These are phyloP conservation scores for Torymus auratus DNA, from an alignment of 2,888 invertebrate species.

Conservation along the genomic window DNA sequence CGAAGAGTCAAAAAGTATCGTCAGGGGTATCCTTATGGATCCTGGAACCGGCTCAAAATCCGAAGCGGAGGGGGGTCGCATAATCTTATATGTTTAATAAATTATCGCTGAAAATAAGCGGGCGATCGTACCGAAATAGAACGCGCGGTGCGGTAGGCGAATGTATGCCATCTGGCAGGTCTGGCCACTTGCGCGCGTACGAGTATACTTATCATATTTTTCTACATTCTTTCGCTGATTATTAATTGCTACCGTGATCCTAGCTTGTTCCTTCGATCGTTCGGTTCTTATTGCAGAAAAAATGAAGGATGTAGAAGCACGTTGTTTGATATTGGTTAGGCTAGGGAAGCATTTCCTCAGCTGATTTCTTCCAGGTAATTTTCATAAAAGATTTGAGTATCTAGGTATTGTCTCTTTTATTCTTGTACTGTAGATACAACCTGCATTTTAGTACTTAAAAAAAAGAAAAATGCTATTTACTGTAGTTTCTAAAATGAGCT, in stretches of 20 bases:
- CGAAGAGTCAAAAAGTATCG: conserved; percentile 55
- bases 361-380: too few relatives aligned
- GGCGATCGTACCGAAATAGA: conserved; percentile 62
- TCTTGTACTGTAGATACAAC: too few relatives aligned
- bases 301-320: too few relatives aligned
- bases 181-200: conserved; percentile 5
- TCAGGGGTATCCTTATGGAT: conserved; percentile 28
- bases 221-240: conserved; percentile 21
- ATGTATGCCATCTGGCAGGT: conserved; percentile 64
- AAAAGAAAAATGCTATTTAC: too few relatives aligned
- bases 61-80: conserved; percentile 50
- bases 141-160: conserved; percentile 17
- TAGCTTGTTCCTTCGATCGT: too few relatives aligned
- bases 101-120: conserved; percentile 65
- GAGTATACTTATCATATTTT: conserved; percentile 39
- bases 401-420: too few relatives aligned
- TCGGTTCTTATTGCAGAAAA: too few relatives aligned
- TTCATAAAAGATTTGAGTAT: too few relatives aligned
- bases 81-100: conserved; percentile 63
- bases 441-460: too few relatives aligned
- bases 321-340: too few relatives aligned
- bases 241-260: conserved; percentile 25
- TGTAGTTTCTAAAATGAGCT: too few relatives aligned
- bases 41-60: conserved; percentile 65
- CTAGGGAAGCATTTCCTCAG: too few relatives aligned